Evolutionary conservation across 1,140 invertebrate genomes (phyloP).

Genomic region (Atopsyche davidsoni): DNA sequence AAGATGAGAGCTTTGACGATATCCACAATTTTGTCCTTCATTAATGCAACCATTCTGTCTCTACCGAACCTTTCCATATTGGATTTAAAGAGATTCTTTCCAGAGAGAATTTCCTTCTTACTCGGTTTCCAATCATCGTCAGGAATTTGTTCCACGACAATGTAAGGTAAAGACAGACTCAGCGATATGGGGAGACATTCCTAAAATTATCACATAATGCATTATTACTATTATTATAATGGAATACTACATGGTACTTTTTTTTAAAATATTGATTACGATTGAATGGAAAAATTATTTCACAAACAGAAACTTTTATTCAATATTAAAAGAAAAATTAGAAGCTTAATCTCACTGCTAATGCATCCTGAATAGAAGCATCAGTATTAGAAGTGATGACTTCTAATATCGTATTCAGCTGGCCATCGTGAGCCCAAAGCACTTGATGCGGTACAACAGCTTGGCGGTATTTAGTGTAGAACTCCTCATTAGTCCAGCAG

Average conservation of each 20-base stretch:
- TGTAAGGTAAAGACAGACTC: constrained; percentile 11
- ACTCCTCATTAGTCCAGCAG: constrained; percentile 13
- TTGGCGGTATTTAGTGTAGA: constrained; percentile 6
- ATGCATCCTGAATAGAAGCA: not conserved
- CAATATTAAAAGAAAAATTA: not conserved
- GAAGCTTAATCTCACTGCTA: too few species aligned
- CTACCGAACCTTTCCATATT: constrained; percentile 34
- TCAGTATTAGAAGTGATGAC: not conserved
- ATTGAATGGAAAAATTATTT: constrained; percentile 11
- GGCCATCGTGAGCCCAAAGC: constrained; percentile 6
- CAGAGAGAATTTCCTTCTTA: not conserved
- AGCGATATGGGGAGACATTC: constrained; percentile 17
- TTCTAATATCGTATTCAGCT: not conserved
- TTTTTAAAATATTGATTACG: too few species aligned
- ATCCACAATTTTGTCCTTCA: constrained; percentile 38
- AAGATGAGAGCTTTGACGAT: constrained; percentile 33
- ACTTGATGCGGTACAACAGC: constrained; percentile 17
- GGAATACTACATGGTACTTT: too few species aligned
- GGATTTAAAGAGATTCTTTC: constrained; percentile 33
- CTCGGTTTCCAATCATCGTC: not conserved
- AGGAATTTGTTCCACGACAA: not conserved
- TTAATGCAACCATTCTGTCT: constrained; percentile 37
- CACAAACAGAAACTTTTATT: not conserved
- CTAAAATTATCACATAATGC: too few species aligned
- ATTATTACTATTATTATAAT: too few species aligned